These are phyloP conservation scores for Drosophila ezoana DNA, from an alignment of 2,888 invertebrate species.

Conservation along the genomic window DNA sequence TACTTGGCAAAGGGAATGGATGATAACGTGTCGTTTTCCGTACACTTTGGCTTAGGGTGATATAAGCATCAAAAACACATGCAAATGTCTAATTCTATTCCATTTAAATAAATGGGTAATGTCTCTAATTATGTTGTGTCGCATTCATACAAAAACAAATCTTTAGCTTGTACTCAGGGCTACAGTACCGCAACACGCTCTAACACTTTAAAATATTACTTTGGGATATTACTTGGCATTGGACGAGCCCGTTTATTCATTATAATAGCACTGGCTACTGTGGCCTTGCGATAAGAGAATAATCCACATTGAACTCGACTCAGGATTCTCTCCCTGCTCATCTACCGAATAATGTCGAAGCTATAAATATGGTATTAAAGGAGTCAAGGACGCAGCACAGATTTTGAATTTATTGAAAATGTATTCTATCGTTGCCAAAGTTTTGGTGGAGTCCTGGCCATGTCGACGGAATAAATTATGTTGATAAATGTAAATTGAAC, in stretches of 20 bases:
- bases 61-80: neutral
- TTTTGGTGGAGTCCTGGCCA: conserved; percentile 3
- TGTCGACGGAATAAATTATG: neutral
- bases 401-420: conserved; percentile 52
- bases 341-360: too few relatives aligned
- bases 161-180: too few relatives aligned
- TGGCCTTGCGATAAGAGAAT: too few relatives aligned
- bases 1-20: conserved; percentile 40
- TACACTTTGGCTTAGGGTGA: conserved; percentile 4
- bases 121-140: too few relatives aligned
- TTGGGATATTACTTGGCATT: too few relatives aligned
- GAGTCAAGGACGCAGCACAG: conserved; percentile 7
- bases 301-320: too few relatives aligned
- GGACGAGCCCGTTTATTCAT: too few relatives aligned
- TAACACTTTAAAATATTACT: too few relatives aligned
- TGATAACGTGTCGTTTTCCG: conserved; percentile 29
- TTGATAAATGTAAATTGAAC: conserved; percentile 10
- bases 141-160: too few relatives aligned
- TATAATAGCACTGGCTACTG: too few relatives aligned
- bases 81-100: neutral
- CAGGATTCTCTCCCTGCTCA: too few relatives aligned
- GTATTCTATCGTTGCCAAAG: conserved; percentile 10
- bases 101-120: neutral
- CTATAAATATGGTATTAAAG: neutral
- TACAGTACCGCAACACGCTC: too few relatives aligned